A percentile compares a stretch with the other conserved stretches of the same genome.
Conservation (phyloP, 2,113 vertebrate species). For the Synchiropus splendidus region DNA sequence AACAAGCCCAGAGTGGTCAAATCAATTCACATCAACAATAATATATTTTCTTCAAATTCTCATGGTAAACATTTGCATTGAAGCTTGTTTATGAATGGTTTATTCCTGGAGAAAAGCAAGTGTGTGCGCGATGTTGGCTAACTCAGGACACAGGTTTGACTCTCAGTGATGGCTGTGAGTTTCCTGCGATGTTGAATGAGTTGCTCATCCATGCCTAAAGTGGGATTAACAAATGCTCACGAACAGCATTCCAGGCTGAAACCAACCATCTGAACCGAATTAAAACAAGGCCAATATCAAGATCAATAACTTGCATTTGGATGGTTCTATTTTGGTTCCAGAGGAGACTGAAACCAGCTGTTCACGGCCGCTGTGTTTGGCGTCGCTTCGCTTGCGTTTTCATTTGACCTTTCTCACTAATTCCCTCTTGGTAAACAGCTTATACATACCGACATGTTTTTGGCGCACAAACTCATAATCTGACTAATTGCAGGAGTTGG, state of each 20-base stretch:
- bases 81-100: too few relatives aligned
- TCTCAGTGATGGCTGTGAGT: too few relatives aligned
- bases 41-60: too few relatives aligned
- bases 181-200: too few relatives aligned
- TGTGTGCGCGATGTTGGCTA: too few relatives aligned
- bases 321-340: constrained; percentile 16
- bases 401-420: constrained; percentile 42
- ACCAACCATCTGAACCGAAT: constrained; percentile 21
- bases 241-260: constrained; percentile 1
- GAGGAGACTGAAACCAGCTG: constrained; percentile 26
- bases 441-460: constrained; percentile 15
- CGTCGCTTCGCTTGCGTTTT: constrained; percentile 30
- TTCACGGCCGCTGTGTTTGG: too few relatives aligned
- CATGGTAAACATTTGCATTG: too few relatives aligned
- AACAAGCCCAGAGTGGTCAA: too few relatives aligned
- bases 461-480: constrained; percentile 25
- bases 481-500: constrained; percentile 6
- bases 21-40: too few relatives aligned
- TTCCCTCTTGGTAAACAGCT: constrained; percentile 44
- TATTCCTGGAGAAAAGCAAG: too few relatives aligned
- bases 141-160: too few relatives aligned
- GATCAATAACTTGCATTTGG: constrained; percentile 3
- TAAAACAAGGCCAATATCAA: constrained; percentile 12
- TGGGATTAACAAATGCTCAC: background rate
- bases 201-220: background rate